These are phyloP conservation scores for Egretta garzetta DNA, from an alignment of 2,113 vertebrate species.

Conservation along the genomic window DNA sequence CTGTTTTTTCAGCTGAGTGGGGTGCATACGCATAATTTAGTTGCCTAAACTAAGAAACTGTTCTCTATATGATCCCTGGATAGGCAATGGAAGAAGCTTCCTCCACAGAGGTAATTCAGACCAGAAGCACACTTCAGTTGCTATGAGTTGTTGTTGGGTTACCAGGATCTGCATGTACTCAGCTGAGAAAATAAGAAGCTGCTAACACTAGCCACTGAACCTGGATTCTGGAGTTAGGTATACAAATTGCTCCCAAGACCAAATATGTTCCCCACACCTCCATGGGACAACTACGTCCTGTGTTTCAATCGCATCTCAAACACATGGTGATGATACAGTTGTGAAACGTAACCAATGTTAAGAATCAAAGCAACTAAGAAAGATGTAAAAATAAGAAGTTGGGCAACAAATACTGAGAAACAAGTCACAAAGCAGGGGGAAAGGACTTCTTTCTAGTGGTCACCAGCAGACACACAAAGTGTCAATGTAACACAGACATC, in stretches of 20 bases:
- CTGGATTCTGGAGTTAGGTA: not conserved
- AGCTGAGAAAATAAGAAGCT: not conserved
- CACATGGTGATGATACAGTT: accelerated
- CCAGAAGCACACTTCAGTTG: not conserved
- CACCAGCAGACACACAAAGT: not conserved
- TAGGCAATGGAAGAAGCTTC: not conserved
- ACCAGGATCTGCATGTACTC: not conserved
- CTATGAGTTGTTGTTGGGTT: not conserved
- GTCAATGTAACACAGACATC: not conserved
- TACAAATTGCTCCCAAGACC: accelerated
- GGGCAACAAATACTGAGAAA: not conserved
- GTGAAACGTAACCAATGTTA: not conserved
- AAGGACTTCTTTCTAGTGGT: not conserved
- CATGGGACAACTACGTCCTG: accelerated
- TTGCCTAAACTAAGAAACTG: not conserved
- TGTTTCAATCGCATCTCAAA: not conserved
- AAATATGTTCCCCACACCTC: not conserved
- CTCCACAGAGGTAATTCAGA: not conserved
- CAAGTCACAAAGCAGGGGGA: not conserved
- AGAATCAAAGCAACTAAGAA: not conserved
- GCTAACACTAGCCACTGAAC: accelerated
- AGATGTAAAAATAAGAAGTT: not conserved
- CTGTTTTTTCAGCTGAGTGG: not conserved
- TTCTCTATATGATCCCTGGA: not conserved
- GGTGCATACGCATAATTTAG: not conserved